Evolutionary conservation across 2,888 invertebrate species (phyloP).

Genomic region (Choristoneura rosaceana): DNA sequence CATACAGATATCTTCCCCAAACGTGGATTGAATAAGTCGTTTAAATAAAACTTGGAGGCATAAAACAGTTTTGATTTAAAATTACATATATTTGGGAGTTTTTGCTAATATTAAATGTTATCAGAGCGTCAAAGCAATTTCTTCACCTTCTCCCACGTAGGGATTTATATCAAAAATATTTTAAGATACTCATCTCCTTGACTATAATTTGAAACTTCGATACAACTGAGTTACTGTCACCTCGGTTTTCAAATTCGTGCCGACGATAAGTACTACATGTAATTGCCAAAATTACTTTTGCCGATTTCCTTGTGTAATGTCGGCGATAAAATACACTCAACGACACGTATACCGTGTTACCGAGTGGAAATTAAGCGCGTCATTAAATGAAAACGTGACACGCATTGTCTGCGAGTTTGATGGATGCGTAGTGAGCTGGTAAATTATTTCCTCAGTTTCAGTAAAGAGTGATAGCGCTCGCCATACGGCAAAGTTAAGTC

Average conservation of each 20-base stretch:
- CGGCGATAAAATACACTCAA: slow-evolving; percentile 22
- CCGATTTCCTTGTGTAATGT: slow-evolving; percentile 36
- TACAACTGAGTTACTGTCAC: neutral
- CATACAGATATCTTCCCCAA: too few species aligned
- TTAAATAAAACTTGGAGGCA: too few species aligned
- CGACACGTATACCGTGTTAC: slow-evolving; percentile 15
- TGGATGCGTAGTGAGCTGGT: slow-evolving; percentile 16
- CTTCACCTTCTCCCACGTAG: too few species aligned
- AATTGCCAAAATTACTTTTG: slow-evolving; percentile 37
- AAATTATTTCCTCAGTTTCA: slow-evolving; percentile 13
- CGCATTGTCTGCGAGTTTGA: slow-evolving; percentile 20
- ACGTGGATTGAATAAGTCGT: too few species aligned
- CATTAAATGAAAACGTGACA: slow-evolving; percentile 38
- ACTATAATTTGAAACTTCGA: neutral
- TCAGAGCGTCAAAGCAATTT: too few species aligned
- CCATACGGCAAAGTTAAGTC: neutral
- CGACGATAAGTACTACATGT: neutral
- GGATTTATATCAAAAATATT: neutral
- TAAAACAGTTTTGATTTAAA: too few species aligned
- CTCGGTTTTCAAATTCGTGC: neutral
- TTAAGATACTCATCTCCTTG: neutral
- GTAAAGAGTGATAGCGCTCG: neutral
- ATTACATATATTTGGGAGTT: too few species aligned
- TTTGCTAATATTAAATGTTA: too few species aligned
- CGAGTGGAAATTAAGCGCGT: slow-evolving; percentile 37